Evolutionary conservation across 2,797 vertebrate genomes (phyloP).

Genomic region (Neosilurus mollespiculum): DNA sequence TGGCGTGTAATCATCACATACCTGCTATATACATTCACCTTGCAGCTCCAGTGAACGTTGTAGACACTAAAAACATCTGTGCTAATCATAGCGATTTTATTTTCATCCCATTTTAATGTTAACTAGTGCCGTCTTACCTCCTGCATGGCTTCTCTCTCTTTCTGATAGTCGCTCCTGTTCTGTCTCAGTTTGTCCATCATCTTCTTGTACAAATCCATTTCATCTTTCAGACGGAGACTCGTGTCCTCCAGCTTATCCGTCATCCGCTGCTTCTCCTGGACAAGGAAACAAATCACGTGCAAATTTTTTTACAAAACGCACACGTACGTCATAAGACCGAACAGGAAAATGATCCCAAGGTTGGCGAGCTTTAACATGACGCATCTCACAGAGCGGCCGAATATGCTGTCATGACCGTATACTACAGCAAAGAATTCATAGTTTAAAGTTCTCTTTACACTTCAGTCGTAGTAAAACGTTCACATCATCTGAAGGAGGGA

Average conservation of each 20-base stretch:
- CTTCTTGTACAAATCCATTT: slow-evolving; percentile 95
- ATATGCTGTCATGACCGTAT: not conserved
- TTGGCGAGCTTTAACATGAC: not conserved
- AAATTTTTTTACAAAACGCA: not conserved
- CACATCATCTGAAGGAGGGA: not conserved
- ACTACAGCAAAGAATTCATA: not conserved
- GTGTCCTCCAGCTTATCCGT: slow-evolving; percentile 93
- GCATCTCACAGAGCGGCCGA: not conserved
- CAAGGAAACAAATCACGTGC: slow-evolving; percentile 2
- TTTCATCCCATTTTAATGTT: not conserved
- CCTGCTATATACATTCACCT: not conserved
- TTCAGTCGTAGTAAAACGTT: not conserved
- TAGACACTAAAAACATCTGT: not conserved
- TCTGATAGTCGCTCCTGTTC: slow-evolving; percentile 90
- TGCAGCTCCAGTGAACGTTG: not conserved
- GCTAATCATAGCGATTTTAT: not conserved
- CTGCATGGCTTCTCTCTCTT: slow-evolving; percentile 91
- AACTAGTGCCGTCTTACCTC: slow-evolving; percentile 74
- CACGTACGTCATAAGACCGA: not conserved
- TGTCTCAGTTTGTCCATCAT: slow-evolving; percentile 97
- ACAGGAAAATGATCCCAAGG: not conserved
- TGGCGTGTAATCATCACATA: not conserved
- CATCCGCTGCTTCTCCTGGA: slow-evolving; percentile 93
- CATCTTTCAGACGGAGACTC: slow-evolving; percentile 91
- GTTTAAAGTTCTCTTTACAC: not conserved